phyloP scores from a whole-genome alignment of 2,797 vertebrate species.

The Octomys mimax region DNA sequence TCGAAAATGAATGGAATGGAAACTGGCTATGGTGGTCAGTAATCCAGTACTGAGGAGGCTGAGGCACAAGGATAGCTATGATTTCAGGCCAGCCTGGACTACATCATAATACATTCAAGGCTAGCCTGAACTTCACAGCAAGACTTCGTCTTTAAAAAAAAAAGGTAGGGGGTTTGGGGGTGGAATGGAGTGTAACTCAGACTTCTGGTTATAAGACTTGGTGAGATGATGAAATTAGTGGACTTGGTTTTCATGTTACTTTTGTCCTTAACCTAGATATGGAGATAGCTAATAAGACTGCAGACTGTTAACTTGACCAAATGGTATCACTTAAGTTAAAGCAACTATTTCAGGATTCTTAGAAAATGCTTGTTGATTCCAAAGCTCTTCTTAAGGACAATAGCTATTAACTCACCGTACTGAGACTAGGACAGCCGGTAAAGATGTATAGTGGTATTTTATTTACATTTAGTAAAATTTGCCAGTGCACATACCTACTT shows the following conservation, averaged over 20 bases:
- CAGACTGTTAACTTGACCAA: background rate
- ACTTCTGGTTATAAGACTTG: background rate
- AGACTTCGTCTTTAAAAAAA: background rate
- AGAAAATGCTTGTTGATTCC: background rate
- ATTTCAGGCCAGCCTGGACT: background rate
- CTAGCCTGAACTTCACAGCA: background rate
- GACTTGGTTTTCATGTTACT: background rate
- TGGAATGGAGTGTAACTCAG: background rate
- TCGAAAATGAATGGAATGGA: background rate
- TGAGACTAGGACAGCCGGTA: background rate
- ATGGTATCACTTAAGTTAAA: conserved; percentile 7
- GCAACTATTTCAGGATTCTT: conserved; percentile 16
- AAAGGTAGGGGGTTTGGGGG: background rate
- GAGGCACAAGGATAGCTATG: background rate
- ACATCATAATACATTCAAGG: background rate
- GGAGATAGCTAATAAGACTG: background rate
- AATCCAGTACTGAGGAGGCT: background rate
- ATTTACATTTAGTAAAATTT: background rate
- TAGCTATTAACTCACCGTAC: background rate
- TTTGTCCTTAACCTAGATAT: background rate
- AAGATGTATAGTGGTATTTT: background rate
- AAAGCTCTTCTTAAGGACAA: background rate
- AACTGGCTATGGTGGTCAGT: background rate
- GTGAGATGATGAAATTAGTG: background rate
- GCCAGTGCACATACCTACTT: background rate